phyloP scores from a whole-genome alignment of 2,797 vertebrate species.

The Amphiprion clarkii region DNA sequence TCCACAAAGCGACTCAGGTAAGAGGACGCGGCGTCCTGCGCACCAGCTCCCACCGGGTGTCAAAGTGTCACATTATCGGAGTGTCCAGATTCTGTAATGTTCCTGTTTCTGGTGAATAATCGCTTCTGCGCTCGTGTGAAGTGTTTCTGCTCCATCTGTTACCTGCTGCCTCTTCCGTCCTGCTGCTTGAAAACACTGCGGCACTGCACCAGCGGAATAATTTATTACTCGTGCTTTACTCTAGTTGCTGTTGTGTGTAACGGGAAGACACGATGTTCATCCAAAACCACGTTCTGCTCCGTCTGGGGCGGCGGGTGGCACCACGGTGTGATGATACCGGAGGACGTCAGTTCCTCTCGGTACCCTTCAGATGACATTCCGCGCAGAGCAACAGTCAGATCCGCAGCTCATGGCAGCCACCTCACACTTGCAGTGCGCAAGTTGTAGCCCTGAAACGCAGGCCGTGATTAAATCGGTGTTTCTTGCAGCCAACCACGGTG shows the following conservation, averaged over 20 bases:
- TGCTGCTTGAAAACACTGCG: conserved; percentile 14
- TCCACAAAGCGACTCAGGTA: conserved; percentile 98
- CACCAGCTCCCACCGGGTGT: neutral
- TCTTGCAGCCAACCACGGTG: conserved; percentile 38
- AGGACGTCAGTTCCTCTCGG: conserved; percentile 47
- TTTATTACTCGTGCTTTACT: conserved; percentile 18
- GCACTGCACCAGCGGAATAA: conserved; percentile 63
- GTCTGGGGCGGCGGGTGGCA: conserved; percentile 39
- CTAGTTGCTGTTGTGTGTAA: neutral
- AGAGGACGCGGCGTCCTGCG: conserved; percentile 33
- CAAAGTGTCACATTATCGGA: neutral
- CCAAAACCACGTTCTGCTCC: neutral
- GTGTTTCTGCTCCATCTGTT: neutral
- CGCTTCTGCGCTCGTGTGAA: neutral
- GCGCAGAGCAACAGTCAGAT: conserved; percentile 19
- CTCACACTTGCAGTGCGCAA: conserved; percentile 24
- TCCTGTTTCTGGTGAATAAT: too few relatives aligned
- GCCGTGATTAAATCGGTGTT: conserved; percentile 33
- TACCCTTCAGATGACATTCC: conserved; percentile 87
- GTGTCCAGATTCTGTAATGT: too few relatives aligned
- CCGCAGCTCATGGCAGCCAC: conserved; percentile 30
- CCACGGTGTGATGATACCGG: conserved; percentile 15
- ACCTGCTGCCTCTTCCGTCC: neutral
- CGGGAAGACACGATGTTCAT: neutral
- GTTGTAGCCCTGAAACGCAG: conserved; percentile 10